Evolutionary conservation across 2,113 vertebrate species (phyloP).

Genomic region (Dolichallabes microphthalmus): DNA sequence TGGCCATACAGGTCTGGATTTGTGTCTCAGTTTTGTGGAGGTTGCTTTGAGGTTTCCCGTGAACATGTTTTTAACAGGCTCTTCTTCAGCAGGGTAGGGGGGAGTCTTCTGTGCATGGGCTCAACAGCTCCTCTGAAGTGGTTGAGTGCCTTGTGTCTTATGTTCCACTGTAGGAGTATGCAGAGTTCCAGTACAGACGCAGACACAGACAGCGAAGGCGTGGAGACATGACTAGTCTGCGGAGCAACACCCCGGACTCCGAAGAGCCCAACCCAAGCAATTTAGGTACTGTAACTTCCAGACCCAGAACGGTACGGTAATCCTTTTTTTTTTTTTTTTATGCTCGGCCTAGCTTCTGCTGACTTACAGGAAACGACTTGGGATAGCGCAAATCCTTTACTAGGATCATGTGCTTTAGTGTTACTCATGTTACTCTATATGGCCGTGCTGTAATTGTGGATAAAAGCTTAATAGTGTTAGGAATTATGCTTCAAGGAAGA

Average conservation of each 20-base stretch:
- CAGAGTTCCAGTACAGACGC: slow-evolving; percentile 97
- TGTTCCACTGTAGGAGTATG: slow-evolving; percentile 86
- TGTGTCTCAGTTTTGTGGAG: slow-evolving; percentile 4
- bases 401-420: background rate
- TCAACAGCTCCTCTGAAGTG: background rate
- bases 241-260: slow-evolving; percentile 82
- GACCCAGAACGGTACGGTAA: background rate
- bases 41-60: slow-evolving; percentile 2
- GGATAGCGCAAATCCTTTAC: background rate
- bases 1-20: slow-evolving; percentile 29
- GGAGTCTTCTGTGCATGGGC: slow-evolving; percentile 17
- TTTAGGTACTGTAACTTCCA: slow-evolving; percentile 71
- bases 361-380: background rate
- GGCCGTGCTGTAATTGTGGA: background rate
- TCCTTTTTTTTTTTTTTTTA: background rate
- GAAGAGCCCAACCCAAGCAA: slow-evolving; percentile 84
- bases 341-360: too few relatives aligned
- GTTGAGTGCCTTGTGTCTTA: slow-evolving; percentile 59
- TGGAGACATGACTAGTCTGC: slow-evolving; percentile 89
- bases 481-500: background rate
- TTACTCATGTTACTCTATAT: background rate
- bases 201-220: slow-evolving; percentile 87
- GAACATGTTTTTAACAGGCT: slow-evolving; percentile 26
- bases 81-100: slow-evolving; percentile 25
- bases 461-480: background rate